phyloP scores from a whole-genome alignment of 2,888 invertebrate species.

The Drosophila rubida region DNA sequence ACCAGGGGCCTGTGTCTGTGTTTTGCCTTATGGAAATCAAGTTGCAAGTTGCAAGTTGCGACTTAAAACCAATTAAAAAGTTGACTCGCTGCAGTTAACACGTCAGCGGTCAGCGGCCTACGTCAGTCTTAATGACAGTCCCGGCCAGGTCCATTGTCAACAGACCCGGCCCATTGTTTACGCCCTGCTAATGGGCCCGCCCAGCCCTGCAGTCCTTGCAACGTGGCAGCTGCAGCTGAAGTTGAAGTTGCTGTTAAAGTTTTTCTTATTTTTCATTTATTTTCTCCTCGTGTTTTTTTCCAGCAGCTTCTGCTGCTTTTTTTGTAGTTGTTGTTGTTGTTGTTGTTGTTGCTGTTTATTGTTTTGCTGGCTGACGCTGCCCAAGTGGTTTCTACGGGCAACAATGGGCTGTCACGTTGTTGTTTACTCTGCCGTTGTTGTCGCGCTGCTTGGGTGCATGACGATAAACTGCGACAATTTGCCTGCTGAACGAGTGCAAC shows the following conservation, averaged over 20 bases:
- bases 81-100: constrained; percentile 76
- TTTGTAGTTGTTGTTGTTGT: constrained; percentile 38
- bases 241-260: constrained; percentile 55
- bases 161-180: constrained; percentile 69
- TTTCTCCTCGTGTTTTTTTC: constrained; percentile 28
- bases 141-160: constrained; percentile 67
- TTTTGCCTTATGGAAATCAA: constrained; percentile 62
- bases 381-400: constrained; percentile 68
- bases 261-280: constrained; percentile 35
- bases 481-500: constrained; percentile 73
- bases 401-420: constrained; percentile 45
- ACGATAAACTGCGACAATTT: constrained; percentile 81
- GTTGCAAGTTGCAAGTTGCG: constrained; percentile 60
- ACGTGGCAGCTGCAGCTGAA: constrained; percentile 28
- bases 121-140: constrained; percentile 69
- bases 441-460: constrained; percentile 47
- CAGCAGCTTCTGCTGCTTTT: constrained; percentile 13
- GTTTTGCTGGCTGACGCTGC: constrained; percentile 47
- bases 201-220: constrained; percentile 13
- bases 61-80: constrained; percentile 78
- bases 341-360: constrained; percentile 43
- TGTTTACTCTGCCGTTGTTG: constrained; percentile 22
- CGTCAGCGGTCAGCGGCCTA: constrained; percentile 63
- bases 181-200: constrained; percentile 55
- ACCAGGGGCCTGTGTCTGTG: background rate